These are phyloP conservation scores for Drosophila rufa DNA, from an alignment of 1,140 invertebrate species.

Conservation along the genomic window DNA sequence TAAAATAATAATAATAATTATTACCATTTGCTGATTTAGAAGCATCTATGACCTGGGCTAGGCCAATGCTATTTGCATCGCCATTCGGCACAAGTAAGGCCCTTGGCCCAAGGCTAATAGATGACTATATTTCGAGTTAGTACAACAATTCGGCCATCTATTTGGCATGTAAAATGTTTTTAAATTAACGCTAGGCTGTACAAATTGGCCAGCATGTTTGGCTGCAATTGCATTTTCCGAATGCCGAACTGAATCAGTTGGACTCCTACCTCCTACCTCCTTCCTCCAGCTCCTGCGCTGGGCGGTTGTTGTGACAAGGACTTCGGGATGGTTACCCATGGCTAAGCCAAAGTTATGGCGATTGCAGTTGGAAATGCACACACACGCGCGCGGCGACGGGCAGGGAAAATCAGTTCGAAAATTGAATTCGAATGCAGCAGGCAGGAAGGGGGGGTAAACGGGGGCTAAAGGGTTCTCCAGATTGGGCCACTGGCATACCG, in stretches of 20 bases:
- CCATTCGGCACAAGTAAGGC: background rate
- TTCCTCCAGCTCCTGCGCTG: background rate
- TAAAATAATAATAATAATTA: background rate
- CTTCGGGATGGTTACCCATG: conserved; percentile 41
- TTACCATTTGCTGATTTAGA: no score
- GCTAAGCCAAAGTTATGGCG: conserved; percentile 78
- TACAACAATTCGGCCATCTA: background rate
- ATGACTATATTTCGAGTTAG: conserved; percentile 1
- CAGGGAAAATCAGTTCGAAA: conserved; percentile 75
- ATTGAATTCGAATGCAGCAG: conserved; percentile 77
- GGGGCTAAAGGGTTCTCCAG: conserved; percentile 16
- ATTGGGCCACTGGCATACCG: conserved; percentile 52
- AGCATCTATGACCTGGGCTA: background rate
- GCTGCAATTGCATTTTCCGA: conserved; percentile 42
- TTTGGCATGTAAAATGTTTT: conserved; percentile 37
- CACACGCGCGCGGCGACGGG: conserved; percentile 2
- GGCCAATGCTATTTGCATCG: background rate
- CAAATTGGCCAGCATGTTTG: conserved; percentile 50
- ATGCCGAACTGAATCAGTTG: conserved; percentile 25
- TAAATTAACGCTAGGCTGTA: conserved; percentile 41
- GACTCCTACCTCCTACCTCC: background rate
- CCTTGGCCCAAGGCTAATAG: conserved; percentile 2
- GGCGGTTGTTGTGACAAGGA: conserved; percentile 37
- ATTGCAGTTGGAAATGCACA: conserved; percentile 57
- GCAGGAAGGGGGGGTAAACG: background rate